Conservation (phyloP, 2,888 invertebrate genomes). For the Cryptocephalus moraei region DNA sequence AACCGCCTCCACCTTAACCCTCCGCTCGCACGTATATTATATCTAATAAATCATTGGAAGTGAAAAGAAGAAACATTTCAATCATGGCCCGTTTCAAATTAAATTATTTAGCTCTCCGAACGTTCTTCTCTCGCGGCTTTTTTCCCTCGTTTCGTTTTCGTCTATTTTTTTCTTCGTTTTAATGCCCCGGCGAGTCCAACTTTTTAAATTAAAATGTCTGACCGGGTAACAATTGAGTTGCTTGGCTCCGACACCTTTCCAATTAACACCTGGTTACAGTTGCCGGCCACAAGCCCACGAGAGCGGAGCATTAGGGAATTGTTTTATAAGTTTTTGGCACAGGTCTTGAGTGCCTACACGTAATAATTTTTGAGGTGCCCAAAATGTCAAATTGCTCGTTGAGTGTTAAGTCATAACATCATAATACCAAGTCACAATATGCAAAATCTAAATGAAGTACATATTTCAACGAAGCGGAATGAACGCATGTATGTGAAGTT, state of each 20-base stretch:
- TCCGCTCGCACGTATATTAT: conserved; percentile 8
- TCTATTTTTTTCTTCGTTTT: conserved; percentile 18
- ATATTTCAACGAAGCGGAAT: too few relatives aligned
- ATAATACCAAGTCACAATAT: too few relatives aligned
- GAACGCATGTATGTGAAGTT: too few relatives aligned
- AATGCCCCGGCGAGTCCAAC: conserved; percentile 15
- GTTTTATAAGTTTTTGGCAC: too few relatives aligned
- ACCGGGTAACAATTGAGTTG: conserved; percentile 29
- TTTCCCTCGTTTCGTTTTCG: background rate
- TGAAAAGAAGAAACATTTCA: conserved; percentile 31
- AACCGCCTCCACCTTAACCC: background rate
- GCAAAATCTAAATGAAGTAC: too few relatives aligned
- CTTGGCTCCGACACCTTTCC: conserved; percentile 32
- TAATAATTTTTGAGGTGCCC: too few relatives aligned
- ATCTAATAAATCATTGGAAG: conserved; percentile 27
- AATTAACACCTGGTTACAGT: conserved; percentile 32
- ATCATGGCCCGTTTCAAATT: conserved; percentile 31
- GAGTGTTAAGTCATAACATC: too few relatives aligned
- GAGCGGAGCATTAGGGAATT: conserved; percentile 2
- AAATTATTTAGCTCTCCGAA: conserved; percentile 28
- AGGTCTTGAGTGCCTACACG: too few relatives aligned
- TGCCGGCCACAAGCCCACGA: conserved; percentile 4
- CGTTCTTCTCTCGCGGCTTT: conserved; percentile 2
- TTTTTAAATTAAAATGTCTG: conserved; percentile 35
- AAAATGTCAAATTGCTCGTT: too few relatives aligned